A percentile compares a stretch with the other conserved stretches of the same genome.
Evolutionary conservation across 2,888 invertebrate species (phyloP).

Genomic region (Stenodera caucasica): DNA sequence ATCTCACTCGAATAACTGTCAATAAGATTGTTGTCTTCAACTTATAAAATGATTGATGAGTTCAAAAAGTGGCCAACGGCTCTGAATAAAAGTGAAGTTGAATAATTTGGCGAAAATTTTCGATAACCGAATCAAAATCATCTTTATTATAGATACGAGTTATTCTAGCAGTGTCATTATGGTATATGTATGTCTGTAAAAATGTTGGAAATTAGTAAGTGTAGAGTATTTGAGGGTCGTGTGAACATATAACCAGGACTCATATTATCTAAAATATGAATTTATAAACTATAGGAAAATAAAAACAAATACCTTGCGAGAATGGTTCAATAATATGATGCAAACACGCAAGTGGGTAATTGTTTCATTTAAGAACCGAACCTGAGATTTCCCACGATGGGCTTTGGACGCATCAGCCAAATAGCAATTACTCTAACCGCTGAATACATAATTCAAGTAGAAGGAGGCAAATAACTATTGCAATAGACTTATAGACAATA

Average conservation of each 20-base stretch:
- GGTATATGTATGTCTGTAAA: background rate
- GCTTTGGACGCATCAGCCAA: conserved; percentile 49
- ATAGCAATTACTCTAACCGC: conserved; percentile 52
- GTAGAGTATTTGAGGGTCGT: conserved; percentile 29
- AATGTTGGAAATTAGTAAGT: conserved; percentile 11
- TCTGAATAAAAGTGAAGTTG: too few relatives aligned
- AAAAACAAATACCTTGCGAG: conserved; percentile 54
- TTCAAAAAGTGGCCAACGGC: background rate
- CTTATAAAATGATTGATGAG: conserved; percentile 2
- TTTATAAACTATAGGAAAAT: conserved; percentile 52
- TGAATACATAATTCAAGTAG: conserved; percentile 49
- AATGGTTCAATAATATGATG: conserved; percentile 56
- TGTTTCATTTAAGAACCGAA: conserved; percentile 56
- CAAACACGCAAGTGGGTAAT: conserved; percentile 57
- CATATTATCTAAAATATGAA: conserved; percentile 49
- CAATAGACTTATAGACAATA: conserved; percentile 35
- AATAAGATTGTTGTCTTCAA: conserved; percentile 1
- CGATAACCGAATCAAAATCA: too few relatives aligned
- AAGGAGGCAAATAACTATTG: conserved; percentile 38
- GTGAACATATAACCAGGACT: conserved; percentile 40
- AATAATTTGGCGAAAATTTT: too few relatives aligned
- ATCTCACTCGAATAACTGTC: background rate
- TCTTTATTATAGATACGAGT: too few relatives aligned
- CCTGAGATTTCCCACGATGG: conserved; percentile 54
- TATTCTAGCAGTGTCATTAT: background rate